These are phyloP conservation scores for Actenoides hombroni DNA, from an alignment of 2,113 vertebrate genomes.

Conservation along the genomic window DNA sequence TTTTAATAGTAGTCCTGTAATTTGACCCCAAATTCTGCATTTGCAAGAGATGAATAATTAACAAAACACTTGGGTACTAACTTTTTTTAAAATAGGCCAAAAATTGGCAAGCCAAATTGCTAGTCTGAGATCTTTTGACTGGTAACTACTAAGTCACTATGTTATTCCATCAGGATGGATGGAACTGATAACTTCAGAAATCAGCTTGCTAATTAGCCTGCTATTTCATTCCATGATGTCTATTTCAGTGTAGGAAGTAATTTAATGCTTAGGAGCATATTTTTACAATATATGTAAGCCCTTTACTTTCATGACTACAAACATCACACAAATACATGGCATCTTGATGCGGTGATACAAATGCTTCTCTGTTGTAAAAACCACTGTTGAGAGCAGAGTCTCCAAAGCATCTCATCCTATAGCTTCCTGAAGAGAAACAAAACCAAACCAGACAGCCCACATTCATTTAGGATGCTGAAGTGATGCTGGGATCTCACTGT, in stretches of 20 bases:
- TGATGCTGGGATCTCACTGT: no score
- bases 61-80: neutral
- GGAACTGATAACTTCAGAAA: neutral
- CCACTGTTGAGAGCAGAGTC: neutral
- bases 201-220: neutral
- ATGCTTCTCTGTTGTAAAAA: neutral
- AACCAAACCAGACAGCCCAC: neutral
- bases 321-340: no score
- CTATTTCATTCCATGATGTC: neutral
- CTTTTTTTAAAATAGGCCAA: neutral
- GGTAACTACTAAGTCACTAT: neutral
- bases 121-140: neutral
- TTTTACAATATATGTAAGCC: neutral
- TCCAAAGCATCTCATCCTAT: neutral
- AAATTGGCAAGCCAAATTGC: neutral
- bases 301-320: neutral
- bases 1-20: neutral
- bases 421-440: neutral
- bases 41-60: neutral
- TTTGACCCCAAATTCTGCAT: neutral
- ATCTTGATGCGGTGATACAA: neutral
- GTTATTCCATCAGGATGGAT: neutral
- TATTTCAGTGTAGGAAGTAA: neutral
- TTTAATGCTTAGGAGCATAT: neutral
- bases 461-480: neutral